Evolutionary conservation across 2,113 vertebrate genomes (phyloP).

Genomic region (Phyllostomus discolor): DNA sequence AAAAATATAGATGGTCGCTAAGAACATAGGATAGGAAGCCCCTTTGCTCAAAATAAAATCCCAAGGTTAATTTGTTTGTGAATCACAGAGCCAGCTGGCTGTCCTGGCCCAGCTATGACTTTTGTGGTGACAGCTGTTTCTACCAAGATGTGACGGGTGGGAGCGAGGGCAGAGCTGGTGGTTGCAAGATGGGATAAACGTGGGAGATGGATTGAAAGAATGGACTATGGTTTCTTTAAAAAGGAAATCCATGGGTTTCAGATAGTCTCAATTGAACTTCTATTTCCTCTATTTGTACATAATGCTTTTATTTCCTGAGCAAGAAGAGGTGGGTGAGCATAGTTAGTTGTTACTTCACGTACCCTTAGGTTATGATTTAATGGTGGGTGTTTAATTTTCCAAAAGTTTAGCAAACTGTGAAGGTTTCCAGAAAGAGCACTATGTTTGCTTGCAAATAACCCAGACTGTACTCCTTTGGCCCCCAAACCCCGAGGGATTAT

Average conservation of each 20-base stretch:
- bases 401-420: slow-evolving; percentile 42
- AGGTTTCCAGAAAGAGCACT: slow-evolving; percentile 45
- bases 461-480: background rate
- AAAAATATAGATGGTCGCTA: background rate
- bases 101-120: slow-evolving; percentile 41
- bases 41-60: slow-evolving; percentile 66
- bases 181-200: slow-evolving; percentile 34
- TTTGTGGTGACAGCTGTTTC: slow-evolving; percentile 70
- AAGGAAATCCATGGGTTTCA: slow-evolving; percentile 40
- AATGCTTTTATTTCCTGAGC: slow-evolving; percentile 22
- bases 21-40: slow-evolving; percentile 28
- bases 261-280: background rate
- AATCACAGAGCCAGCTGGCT: slow-evolving; percentile 63
- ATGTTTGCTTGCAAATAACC: slow-evolving; percentile 34
- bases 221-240: slow-evolving; percentile 45
- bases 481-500: background rate
- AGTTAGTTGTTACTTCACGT: slow-evolving; percentile 13
- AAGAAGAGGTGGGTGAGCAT: background rate
- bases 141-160: slow-evolving; percentile 47
- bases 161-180: slow-evolving; percentile 33
- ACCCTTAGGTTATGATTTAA: slow-evolving; percentile 40
- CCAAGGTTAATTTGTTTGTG: slow-evolving; percentile 61
- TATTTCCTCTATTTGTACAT: background rate
- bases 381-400: slow-evolving; percentile 39
- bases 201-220: slow-evolving; percentile 32